Evolutionary conservation across 1,140 invertebrate genomes (phyloP), one percentile per base, ranked within the genome.

Genomic region (Cotesia glomerata): DNA sequence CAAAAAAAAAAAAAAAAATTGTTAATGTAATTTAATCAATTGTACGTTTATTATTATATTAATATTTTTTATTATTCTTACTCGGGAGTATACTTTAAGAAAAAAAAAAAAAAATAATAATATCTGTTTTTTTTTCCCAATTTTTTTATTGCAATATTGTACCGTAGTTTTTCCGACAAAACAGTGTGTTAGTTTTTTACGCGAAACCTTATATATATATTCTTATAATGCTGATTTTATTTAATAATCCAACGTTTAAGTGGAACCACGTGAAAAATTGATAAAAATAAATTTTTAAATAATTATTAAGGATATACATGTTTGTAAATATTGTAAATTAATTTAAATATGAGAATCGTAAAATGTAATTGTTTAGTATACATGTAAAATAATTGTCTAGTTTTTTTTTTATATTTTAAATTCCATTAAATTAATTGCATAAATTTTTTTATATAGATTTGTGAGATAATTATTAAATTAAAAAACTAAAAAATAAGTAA

Each of bases 251-350:
- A 72, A 67, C 7, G 16, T 13, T 16, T 56, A 71, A 73, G 69
- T 62, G 76, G 68, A 68, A 75, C 49, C 13, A 14, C 35, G 64
- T 62, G 68, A 73, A 58, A 74, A 67, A 73, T 73, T 61, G 68
- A n/a, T n/a, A 70, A 75, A 66, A n/a, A 65, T 74, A 74, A 36
- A 16, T 63, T 49, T 51, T n/a, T 59, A 18, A 66, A 56, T 51
- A 58, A 71, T 35, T 36, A 75, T 71, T 79, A 74, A 78, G 78
- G 77, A 85, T 81, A 82, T 84, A 84, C 80, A 80, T 81, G 84
- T 39, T 51, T 86, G 85, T 86, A 86, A 64, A 86, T 86, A 86
- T 74, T 86, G 85, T 86, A 86, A 81, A 79, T 82, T 86, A 84
- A 77, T 76, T 80, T 77, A 78, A 80, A 76, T 76, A 78, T 79